Evolutionary conservation across 2,888 invertebrate genomes (phyloP), one percentile per base, ranked within the genome.

Genomic region (Cordilura impudica): DNA sequence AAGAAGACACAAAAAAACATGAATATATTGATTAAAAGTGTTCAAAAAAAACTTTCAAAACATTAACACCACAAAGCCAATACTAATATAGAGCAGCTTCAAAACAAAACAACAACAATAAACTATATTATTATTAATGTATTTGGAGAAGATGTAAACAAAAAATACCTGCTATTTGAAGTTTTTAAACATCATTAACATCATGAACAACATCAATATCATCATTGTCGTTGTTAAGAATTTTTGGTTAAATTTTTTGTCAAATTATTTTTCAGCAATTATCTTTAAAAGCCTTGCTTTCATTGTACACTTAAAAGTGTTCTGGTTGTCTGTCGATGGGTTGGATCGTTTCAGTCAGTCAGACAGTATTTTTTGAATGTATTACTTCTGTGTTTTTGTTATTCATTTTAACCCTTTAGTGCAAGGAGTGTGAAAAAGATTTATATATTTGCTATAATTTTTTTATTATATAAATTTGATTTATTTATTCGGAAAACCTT

Each of bases 91-190:
- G 43, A n/a, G n/a, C n/a, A n/a, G n/a, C n/a, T n/a, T n/a, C n/a
- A n/a, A n/a, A n/a, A n/a, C n/a, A n/a, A n/a, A n/a, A n/a, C 14
- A 54, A 61, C 18, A 35, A 35, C 16, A 56, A 54, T 51, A 73
- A n/a, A n/a, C n/a, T n/a, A n/a, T n/a, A n/a, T n/a, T 54, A 35
- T 69, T 75, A 69, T 69, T 75, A 69, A 69, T 69, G 67, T 31
- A 2, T 23, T 47, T 19, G 7, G 4, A n/a, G n/a, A n/a, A n/a
- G 49, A 7, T 60, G 7, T 45, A 4, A 4, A n/a, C 18, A 31
- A 39, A 26, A 60, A 39, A 58, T 39, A 56, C 58, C 69, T 47
- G 67, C 54, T 47, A 21, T 69, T 69, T 47, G 39, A 65, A 16
- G 39, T 58, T 21, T 35, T 18, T 18, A 21, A 35, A 35, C 35